A percentile compares a stretch with the other conserved stretches of the same genome.
phyloP scores from a whole-genome alignment of 2,113 vertebrate species.

The Morone saxatilis region DNA sequence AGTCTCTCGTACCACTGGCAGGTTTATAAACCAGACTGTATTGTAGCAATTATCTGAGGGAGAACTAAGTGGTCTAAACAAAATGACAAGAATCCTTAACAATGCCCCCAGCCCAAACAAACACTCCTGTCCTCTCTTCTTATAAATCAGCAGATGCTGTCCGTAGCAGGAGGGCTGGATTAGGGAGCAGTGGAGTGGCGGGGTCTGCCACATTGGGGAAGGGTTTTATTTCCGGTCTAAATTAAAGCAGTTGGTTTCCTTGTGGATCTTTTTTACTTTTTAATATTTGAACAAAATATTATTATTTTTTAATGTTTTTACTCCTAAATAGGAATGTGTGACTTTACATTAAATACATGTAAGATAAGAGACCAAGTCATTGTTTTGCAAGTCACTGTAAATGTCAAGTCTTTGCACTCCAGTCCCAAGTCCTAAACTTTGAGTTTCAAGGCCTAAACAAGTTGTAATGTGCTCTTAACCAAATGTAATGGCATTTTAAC shows the following conservation, averaged over 20 bases:
- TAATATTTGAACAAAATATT: not conserved
- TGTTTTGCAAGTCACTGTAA: no score
- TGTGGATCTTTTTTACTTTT: not conserved
- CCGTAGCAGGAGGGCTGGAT: conserved; percentile 22
- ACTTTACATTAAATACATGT: not conserved
- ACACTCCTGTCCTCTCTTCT: not conserved
- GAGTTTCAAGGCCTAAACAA: no score
- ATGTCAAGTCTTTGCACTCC: no score
- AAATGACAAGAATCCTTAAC: conserved; percentile 3
- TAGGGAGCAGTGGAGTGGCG: conserved; percentile 26
- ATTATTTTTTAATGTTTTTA: not conserved
- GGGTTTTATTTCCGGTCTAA: not conserved
- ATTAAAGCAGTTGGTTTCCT: not conserved
- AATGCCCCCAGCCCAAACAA: not conserved
- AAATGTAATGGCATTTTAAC: no score
- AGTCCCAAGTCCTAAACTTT: no score
- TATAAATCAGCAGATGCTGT: conserved; percentile 38
- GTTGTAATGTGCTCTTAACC: no score
- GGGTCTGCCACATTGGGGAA: not conserved
- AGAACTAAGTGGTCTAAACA: not conserved
- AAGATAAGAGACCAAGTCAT: no score
- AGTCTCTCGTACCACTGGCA: not conserved
- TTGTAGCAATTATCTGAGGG: not conserved
- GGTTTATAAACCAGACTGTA: not conserved
- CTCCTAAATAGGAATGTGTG: not conserved